A percentile compares a stretch with the other conserved stretches of the same genome.
Evolutionary conservation across 2,888 invertebrate genomes (phyloP).

Genomic region (Galeopsomyia nigrocyanea): DNA sequence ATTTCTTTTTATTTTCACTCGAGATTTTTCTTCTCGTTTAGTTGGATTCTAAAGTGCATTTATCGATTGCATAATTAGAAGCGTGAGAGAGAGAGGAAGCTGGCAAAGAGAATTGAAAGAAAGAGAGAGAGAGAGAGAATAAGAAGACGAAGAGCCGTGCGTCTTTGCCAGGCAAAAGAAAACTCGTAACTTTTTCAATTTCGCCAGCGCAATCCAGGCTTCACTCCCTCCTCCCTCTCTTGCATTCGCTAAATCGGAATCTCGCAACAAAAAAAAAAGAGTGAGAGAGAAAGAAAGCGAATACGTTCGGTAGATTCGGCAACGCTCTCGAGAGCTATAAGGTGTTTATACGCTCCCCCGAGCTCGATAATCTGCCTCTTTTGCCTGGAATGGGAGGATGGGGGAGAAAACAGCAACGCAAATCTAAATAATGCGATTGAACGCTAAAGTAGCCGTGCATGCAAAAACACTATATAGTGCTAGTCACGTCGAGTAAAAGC

Average conservation of each 20-base stretch:
- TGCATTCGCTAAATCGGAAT: constrained; percentile 41
- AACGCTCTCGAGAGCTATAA: not conserved
- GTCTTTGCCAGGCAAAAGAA: constrained; percentile 19
- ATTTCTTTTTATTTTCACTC: too few relatives aligned
- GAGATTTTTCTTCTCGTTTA: not conserved
- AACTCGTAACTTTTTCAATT: constrained; percentile 49
- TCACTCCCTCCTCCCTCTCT: constrained; percentile 20
- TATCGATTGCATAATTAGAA: too few relatives aligned
- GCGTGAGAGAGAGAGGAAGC: too few relatives aligned
- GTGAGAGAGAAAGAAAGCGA: too few relatives aligned
- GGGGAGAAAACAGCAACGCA: not conserved
- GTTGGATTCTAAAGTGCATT: too few relatives aligned
- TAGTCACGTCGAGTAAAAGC: too few relatives aligned
- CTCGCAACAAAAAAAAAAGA: not conserved
- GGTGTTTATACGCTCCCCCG: constrained; percentile 15
- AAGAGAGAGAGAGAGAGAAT: not conserved
- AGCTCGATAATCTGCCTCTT: constrained; percentile 37
- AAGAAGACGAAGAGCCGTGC: not conserved
- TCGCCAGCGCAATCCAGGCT: constrained; percentile 30
- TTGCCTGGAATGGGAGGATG: not conserved
- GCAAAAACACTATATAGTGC: too few relatives aligned
- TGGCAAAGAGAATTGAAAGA: too few relatives aligned
- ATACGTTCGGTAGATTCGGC: too few relatives aligned
- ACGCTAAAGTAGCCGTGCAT: constrained; percentile 24
- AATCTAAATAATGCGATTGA: constrained; percentile 47